Evolutionary conservation across 2,113 vertebrate species (phyloP).

Genomic region (Camelus dromedarius): DNA sequence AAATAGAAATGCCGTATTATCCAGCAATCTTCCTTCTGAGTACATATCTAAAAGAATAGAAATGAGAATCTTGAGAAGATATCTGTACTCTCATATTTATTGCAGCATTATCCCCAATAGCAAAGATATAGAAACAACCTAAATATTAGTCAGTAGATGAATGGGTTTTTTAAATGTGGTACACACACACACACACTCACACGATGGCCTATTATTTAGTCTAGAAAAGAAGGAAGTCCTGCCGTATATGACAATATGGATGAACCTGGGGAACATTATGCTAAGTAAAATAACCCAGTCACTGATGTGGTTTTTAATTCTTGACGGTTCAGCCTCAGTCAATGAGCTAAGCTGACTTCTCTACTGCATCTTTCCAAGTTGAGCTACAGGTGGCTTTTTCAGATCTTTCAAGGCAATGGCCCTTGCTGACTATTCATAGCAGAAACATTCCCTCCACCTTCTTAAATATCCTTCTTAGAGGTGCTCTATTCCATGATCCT

Average conservation of each 20-base stretch:
- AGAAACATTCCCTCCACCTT: not conserved
- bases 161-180: not conserved
- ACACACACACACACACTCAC: not conserved
- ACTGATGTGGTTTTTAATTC: not conserved
- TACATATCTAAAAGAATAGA: not conserved
- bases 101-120: not conserved
- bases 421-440: not conserved
- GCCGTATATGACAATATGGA: not conserved
- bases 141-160: not conserved
- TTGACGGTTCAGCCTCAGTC: not conserved
- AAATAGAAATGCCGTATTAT: not conserved
- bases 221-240: not conserved
- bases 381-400: not conserved
- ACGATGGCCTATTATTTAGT: not conserved
- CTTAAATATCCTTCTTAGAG: not conserved
- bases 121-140: not conserved
- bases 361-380: not conserved
- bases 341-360: not conserved
- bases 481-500: not conserved
- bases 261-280: not conserved
- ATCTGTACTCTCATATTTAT: not conserved
- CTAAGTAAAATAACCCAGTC: not conserved
- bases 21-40: not conserved
- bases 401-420: not conserved
- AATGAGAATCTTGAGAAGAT: not conserved